Percentiles rank a stretch among this genome's conserved stretches.
Evolutionary conservation across 2,888 invertebrate genomes (phyloP).

Genomic region (Stenodera caucasica): DNA sequence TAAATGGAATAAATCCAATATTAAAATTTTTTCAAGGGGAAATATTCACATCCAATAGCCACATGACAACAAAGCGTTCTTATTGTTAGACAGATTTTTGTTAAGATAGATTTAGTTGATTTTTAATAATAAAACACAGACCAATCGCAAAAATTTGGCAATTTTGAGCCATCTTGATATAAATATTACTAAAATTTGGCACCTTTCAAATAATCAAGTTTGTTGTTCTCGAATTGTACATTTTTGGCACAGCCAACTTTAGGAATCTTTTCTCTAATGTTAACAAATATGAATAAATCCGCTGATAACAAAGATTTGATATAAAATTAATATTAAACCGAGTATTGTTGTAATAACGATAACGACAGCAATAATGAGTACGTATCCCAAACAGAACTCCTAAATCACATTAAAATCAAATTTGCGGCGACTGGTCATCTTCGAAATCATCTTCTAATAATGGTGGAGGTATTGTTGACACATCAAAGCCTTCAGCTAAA

Average conservation of each 20-base stretch:
- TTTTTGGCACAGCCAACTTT: conserved; percentile 19
- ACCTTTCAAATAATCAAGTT: conserved; percentile 18
- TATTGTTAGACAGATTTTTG: background rate
- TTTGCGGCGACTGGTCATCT: conserved; percentile 53
- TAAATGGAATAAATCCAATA: background rate
- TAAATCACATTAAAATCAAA: conserved; percentile 53
- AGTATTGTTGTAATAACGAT: conserved; percentile 31
- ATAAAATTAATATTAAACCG: conserved; percentile 31
- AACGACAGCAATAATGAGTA: conserved; percentile 35
- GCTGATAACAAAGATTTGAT: conserved; percentile 28
- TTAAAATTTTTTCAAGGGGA: background rate
- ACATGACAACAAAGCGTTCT: conserved; percentile 9
- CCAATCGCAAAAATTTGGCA: conserved; percentile 39
- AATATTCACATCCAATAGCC: conserved; percentile 7
- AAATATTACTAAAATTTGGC: conserved; percentile 14
- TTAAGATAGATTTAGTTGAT: background rate
- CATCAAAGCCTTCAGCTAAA: conserved; percentile 74
- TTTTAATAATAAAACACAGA: conserved; percentile 32
- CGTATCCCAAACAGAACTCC: conserved; percentile 28
- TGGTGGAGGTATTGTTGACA: conserved; percentile 76
- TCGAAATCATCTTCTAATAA: conserved; percentile 75
- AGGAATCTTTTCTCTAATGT: conserved; percentile 13
- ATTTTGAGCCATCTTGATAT: background rate
- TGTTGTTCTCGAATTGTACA: conserved; percentile 8
- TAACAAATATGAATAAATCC: conserved; percentile 36